Conservation (phyloP, 2,797 vertebrate genomes). For the Morelia viridis region DNA sequence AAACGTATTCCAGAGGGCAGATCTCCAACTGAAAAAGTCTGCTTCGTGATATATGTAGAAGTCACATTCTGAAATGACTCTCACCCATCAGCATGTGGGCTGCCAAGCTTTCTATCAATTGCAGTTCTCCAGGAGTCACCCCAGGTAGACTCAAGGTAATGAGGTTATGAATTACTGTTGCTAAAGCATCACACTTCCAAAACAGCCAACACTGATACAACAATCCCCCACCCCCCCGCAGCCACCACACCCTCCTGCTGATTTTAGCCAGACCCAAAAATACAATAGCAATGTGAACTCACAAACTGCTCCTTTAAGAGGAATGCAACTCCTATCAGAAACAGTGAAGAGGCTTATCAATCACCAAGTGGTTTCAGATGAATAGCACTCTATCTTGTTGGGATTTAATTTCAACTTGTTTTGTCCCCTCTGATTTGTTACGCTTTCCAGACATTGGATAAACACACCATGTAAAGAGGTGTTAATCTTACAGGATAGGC, state of each 20-base stretch:
- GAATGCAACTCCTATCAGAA: not conserved
- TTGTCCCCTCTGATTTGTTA: not conserved
- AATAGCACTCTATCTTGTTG: not conserved
- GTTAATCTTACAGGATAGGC: not conserved
- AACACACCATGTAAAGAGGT: not conserved
- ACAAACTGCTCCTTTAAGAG: not conserved
- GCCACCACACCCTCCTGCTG: not conserved
- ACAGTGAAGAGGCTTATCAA: not conserved
- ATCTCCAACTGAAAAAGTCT: not conserved
- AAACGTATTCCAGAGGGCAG: not conserved
- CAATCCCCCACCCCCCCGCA: not conserved
- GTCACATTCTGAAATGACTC: not conserved
- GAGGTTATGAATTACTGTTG: not conserved
- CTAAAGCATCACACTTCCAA: not conserved
- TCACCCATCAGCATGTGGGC: not conserved
- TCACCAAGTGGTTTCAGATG: not conserved
- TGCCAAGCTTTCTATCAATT: not conserved
- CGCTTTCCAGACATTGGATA: not conserved
- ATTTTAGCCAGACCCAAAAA: not conserved
- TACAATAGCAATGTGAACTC: not conserved
- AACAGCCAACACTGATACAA: not conserved
- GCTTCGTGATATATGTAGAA: not conserved
- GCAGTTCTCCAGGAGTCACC: not conserved
- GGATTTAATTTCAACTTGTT: not conserved
- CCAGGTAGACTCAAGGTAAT: not conserved